A percentile compares a stretch with the other conserved stretches of the same genome.
Evolutionary conservation across 2,797 vertebrate species (phyloP).

Genomic region (Acipenser transmontanus): DNA sequence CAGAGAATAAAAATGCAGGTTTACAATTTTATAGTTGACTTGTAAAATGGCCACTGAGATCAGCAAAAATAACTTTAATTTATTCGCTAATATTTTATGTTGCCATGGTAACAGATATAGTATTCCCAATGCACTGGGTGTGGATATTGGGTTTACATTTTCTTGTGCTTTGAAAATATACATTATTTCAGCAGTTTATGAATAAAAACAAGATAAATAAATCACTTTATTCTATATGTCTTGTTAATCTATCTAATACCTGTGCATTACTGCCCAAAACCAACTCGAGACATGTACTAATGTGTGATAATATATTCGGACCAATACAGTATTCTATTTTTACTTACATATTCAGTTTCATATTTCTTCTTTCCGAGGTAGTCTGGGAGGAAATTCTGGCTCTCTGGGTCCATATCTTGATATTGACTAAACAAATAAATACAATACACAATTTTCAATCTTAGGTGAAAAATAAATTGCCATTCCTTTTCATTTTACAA

Average conservation of each 20-base stretch:
- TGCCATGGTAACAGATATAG: slow-evolving; percentile 2
- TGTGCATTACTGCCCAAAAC: too few relatives aligned
- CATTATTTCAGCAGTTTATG: too few relatives aligned
- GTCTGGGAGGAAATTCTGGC: slow-evolving; percentile 86
- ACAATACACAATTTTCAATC: slow-evolving; percentile 40
- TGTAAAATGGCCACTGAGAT: too few relatives aligned
- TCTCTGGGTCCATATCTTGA: slow-evolving; percentile 78
- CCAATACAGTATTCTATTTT: slow-evolving; percentile 19
- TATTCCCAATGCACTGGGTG: slow-evolving; percentile 25
- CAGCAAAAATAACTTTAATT: too few relatives aligned
- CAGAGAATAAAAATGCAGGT: slow-evolving; percentile 27
- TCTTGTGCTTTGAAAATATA: too few relatives aligned
- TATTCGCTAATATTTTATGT: neutral
- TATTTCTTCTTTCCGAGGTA: slow-evolving; percentile 86
- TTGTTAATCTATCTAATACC: accelerated
- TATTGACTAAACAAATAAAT: slow-evolving; percentile 59
- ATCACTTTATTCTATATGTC: too few relatives aligned
- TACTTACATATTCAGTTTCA: slow-evolving; percentile 93
- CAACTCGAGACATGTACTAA: too few relatives aligned
- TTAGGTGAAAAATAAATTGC: too few relatives aligned
- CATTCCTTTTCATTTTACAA: too few relatives aligned
- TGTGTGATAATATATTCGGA: too few relatives aligned
- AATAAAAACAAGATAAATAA: too few relatives aligned
- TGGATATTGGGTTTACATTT: too few relatives aligned
- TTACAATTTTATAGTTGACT: slow-evolving; percentile 12